Conservation (phyloP, 1,140 invertebrate genomes). For the Bombus soroeensis region DNA sequence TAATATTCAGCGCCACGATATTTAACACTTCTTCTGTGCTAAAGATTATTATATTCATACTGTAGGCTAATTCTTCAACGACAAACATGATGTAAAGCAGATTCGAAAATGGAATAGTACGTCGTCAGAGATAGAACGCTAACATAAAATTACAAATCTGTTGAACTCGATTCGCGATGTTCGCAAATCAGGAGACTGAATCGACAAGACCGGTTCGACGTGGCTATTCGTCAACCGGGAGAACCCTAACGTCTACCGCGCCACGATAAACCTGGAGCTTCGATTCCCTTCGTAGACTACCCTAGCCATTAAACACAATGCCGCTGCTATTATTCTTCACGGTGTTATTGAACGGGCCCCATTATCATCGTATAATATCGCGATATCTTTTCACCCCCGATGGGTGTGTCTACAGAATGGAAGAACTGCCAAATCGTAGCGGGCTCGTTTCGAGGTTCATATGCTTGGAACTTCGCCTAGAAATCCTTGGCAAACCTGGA, state of each 20-base stretch:
- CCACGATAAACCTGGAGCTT: conserved; percentile 60
- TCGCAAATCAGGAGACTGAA: conserved; percentile 41
- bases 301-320: conserved; percentile 72
- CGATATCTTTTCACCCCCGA: conserved; percentile 69
- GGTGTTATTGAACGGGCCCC: conserved; percentile 71
- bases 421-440: conserved; percentile 62
- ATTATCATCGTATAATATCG: conserved; percentile 73
- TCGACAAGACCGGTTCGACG: conserved; percentile 53
- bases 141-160: background rate
- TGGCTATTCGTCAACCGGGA: conserved; percentile 62
- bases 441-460: conserved; percentile 34
- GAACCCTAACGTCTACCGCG: conserved; percentile 59
- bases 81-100: background rate
- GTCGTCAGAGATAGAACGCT: background rate
- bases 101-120: background rate
- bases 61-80: too few species aligned
- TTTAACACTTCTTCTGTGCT: too few species aligned
- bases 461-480: conserved; percentile 54
- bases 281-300: conserved; percentile 65
- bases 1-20: too few species aligned
- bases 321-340: conserved; percentile 70
- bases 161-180: background rate
- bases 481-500: conserved; percentile 43
- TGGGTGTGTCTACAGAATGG: conserved; percentile 50
- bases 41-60: too few species aligned